phyloP scores from a whole-genome alignment of 2,797 vertebrate species.

The Bufotes viridis region DNA sequence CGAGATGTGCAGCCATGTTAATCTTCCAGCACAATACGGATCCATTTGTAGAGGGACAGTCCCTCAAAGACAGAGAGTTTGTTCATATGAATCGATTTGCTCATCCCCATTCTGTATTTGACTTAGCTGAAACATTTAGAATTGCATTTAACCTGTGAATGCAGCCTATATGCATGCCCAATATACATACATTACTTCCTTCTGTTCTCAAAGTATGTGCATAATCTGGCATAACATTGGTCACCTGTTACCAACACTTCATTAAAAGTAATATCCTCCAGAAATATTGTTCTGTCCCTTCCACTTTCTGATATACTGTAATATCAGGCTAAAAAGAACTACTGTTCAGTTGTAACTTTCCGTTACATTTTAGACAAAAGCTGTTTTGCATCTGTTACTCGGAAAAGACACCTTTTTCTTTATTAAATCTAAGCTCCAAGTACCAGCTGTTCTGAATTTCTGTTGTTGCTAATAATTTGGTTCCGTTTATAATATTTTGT shows the following conservation, averaged over 20 bases:
- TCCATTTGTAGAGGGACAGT: no score
- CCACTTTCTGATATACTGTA: not conserved
- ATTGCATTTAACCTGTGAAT: no score
- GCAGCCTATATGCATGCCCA: no score
- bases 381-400: conserved; percentile 32
- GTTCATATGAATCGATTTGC: no score
- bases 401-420: conserved; percentile 18
- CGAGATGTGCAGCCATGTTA: no score
- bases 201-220: no score
- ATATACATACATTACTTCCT: no score
- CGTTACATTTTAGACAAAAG: conserved; percentile 21
- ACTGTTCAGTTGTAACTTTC: conserved; percentile 1
- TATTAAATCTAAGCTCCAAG: conserved; percentile 29
- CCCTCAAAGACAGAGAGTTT: no score
- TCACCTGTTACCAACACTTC: not conserved
- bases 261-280: conserved; percentile 1
- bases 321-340: conserved; percentile 1
- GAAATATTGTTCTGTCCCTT: not conserved
- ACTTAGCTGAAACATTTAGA: no score
- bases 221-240: not conserved
- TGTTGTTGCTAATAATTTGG: conserved; percentile 20
- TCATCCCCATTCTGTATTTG: no score
- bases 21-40: no score
- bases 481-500: conserved; percentile 23
- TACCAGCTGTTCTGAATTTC: conserved; percentile 24